These are phyloP conservation scores for Magallana nippona DNA, from an alignment of 2,888 invertebrate genomes.

Conservation along the genomic window DNA sequence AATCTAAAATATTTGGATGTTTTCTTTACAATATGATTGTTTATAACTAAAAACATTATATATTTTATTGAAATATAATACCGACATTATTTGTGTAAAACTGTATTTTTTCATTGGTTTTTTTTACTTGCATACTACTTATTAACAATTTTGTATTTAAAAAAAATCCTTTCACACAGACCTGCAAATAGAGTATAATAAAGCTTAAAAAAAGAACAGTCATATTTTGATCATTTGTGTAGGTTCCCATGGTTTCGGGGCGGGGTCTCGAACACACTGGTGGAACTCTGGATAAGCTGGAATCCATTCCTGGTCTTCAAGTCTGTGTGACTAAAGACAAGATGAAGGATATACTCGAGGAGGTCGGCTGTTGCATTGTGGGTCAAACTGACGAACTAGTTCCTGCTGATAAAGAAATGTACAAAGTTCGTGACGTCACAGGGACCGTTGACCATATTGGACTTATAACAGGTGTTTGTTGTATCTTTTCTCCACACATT, in stretches of 20 bases:
- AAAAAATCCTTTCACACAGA: too few relatives aligned
- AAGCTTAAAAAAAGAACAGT: too few relatives aligned
- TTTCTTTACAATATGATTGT: too few relatives aligned
- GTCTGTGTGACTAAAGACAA: slow-evolving; percentile 76
- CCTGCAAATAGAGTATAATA: too few relatives aligned
- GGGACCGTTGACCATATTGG: slow-evolving; percentile 81
- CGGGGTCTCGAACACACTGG: slow-evolving; percentile 83
- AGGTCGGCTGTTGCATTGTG: slow-evolving; percentile 82
- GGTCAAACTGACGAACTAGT: slow-evolving; percentile 81
- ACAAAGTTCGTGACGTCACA: slow-evolving; percentile 82
- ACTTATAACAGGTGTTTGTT: slow-evolving; percentile 81
- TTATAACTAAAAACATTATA: too few relatives aligned
- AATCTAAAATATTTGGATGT: too few relatives aligned
- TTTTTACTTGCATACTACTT: too few relatives aligned
- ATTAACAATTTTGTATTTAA: too few relatives aligned
- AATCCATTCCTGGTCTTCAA: slow-evolving; percentile 82
- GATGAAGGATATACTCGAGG: slow-evolving; percentile 77
- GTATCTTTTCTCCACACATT: background rate
- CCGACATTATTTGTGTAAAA: too few relatives aligned
- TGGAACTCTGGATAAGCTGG: slow-evolving; percentile 83
- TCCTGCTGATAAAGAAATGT: slow-evolving; percentile 82
- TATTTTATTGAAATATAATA: too few relatives aligned
- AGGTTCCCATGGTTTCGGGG: slow-evolving; percentile 84
- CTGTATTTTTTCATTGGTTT: too few relatives aligned
- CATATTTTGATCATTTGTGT: background rate